Conservation (phyloP, 2,113 vertebrate genomes). For the Thalassarche chlororhynchos region DNA sequence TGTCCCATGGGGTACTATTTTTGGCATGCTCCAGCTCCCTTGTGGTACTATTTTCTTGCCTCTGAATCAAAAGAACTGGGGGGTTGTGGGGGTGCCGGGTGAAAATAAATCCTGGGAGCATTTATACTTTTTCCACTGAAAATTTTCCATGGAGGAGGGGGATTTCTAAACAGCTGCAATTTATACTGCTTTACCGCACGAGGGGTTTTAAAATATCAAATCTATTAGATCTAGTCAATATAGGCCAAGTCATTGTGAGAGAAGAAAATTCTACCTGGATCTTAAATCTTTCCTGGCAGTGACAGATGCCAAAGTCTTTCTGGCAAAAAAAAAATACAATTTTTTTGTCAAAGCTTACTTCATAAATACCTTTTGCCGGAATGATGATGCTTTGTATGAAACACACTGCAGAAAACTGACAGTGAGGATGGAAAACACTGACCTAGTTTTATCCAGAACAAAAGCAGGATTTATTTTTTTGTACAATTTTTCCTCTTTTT, state of each 20-base stretch:
- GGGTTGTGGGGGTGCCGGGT: not conserved
- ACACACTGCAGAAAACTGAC: constrained; percentile 29
- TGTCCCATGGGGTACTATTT: not conserved
- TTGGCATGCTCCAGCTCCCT: not conserved
- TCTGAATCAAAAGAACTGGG: not conserved
- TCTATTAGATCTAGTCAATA: constrained; percentile 30
- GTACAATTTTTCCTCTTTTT: not conserved
- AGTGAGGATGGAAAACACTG: constrained; percentile 10
- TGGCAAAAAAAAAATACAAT: not conserved
- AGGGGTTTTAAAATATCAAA: constrained; percentile 9
- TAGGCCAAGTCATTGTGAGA: constrained; percentile 41
- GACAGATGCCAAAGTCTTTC: constrained; percentile 53
- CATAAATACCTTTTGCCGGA: constrained; percentile 52
- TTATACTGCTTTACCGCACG: not conserved
- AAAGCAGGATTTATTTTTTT: constrained; percentile 67
- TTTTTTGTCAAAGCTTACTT: constrained; percentile 51
- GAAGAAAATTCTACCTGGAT: constrained; percentile 49
- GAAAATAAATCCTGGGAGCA: not conserved
- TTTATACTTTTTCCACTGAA: not conserved
- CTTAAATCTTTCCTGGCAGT: constrained; percentile 49
- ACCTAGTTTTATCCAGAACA: constrained; percentile 69
- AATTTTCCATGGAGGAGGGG: not conserved
- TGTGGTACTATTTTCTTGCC: not conserved
- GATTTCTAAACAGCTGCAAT: constrained; percentile 1
- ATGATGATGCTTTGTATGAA: constrained; percentile 30